Evolutionary conservation across 1,140 invertebrate genomes (phyloP), one percentile per base, ranked within the genome.

Genomic region (Drosophila kikkawai): DNA sequence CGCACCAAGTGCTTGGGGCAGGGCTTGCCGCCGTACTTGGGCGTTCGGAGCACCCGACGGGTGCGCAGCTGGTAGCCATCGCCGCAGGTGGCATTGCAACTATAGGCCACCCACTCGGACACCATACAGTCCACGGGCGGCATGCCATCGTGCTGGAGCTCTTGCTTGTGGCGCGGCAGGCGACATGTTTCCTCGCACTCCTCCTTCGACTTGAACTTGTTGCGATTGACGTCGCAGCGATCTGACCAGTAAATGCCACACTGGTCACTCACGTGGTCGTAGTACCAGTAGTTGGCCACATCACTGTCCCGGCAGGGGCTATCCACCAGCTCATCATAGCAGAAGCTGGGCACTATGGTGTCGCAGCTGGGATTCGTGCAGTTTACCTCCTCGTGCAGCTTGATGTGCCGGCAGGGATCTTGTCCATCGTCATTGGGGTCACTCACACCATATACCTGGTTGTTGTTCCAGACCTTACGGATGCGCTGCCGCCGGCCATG

Each of bases 211-310:
- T 92, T 92, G 82, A 97, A 97, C 82, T 96, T 97, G 90, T 97
- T 97, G 64, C 93, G 93, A 82, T 97, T 97, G 0, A 95, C 96
- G 45, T 95, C 93, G 85, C 97, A 98, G 51, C 97, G 96, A 47
- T 95, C 95, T 80, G 96, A 97, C 61, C 93, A 94, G 86, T 98
- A 98, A 19, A 95, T 93, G 57, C 94, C 93, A 88, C 97, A 98
- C 50, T 94, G 94, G 61, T 94, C 94, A 9, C 93, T 93, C 1
- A 93, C 84, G 15, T 93, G 93, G 80, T 98, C 95, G 84, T 96
- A 98, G 87, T 96, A 97, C 94, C 95, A 96, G 22, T 95, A 94
- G 57, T 94, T 93, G 26, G 67, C 22, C 39, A 94, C 93, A 53
- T 95, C 95, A 75, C 95, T 95, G 7, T 95, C 95, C 7, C 95